Base-by-base conservation (phyloP, 2,888 invertebrate species). In the Yponomeuta evonymella region DNA sequence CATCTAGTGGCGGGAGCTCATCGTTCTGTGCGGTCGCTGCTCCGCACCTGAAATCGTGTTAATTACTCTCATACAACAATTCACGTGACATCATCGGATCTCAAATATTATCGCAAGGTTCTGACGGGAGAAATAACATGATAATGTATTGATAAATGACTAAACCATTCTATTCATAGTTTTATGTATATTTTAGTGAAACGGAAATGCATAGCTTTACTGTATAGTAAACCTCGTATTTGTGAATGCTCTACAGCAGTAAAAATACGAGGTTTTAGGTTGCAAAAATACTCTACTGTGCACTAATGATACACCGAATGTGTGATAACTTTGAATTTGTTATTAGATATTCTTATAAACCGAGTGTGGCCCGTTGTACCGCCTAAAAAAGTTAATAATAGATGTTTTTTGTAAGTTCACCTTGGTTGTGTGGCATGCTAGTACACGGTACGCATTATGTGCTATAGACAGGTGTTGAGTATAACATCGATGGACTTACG, bases 1-100 rank as follows among this genome's bases (percentile, higher is more conserved):
- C 90, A 51, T 82, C 79, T 2, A 89, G 89, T 73, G 89, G 85
- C 70, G 81, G 82, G 72, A 86, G 78, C 71, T 86, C 90, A 70
- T 89, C 87, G 71, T 79, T 86, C 75, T 89, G 89, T 48, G 83
- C 83, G 70, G 78, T 73, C 71, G 78, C 82, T 71, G 74, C 76
- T 71, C 81, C 79, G 75, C 74, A 73, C 72, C 84, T 84, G 83
- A 79, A 84, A 80, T 76, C 4, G n/a, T 70, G 30, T 30, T 65
- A 65, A 30, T 68, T 68, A 67, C 15, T 12, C 11, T 76, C 73
- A 73, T 70, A 73, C 73, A 75, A 73, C 74, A 73, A 71, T 75
- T 77, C 86, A 85, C 81, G 85, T 88, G 86, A 87, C 79, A 80
- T 76, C 79, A 81, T 84, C 80, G 76, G 79, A 75, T 75, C 75